Evolutionary conservation across 2,888 invertebrate genomes (phyloP), one percentile per base, ranked within the genome.

Genomic region (Rhagonycha fulva): DNA sequence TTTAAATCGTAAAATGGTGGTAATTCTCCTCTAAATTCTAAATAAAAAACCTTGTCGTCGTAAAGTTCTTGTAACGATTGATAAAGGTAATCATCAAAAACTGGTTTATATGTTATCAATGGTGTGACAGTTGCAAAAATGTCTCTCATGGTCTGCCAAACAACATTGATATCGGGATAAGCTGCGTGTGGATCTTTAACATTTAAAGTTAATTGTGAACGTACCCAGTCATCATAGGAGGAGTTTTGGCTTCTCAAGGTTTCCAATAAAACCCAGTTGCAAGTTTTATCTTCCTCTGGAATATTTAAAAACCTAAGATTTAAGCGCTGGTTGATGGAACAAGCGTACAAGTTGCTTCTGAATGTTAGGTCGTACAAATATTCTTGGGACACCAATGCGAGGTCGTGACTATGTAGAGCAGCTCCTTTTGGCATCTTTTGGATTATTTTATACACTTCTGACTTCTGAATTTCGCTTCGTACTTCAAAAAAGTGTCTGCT

Each of bases 371-470:
- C 90, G 71, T 92, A 84, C 0, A 94, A 81, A 78, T 90, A 93
- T 71, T 93, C 91, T 0, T 90, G 87, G 9, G 92, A 92, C 12
- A 91, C 88, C 0, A 94, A 84, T 0, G 91, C 92, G 71, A 91
- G 91, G 79, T 93, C 93, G 83, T 94, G 95, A 0, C 91, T 88
- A 85, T 94, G 94, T 24, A 94, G 85, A 0, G 91, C 90, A 0
- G 91, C 93, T 3, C 94, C 95, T 87, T 95, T 95, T 0, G 95
- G 95, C 90, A 95, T 91, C 32, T 87, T 86, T 76, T 90, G 88
- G 11, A 95, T 90, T 9, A 94, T 89, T 80, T 90, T 86, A 83
- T 92, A 95, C 0, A 95, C 91, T 77, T 90, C 88, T 0, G 94
- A 94, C 0, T 88, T 80, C 7, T 90, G 88, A 63, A 95, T 93